Conservation (phyloP, 2,113 vertebrate species). For the Enhydra lutris region DNA sequence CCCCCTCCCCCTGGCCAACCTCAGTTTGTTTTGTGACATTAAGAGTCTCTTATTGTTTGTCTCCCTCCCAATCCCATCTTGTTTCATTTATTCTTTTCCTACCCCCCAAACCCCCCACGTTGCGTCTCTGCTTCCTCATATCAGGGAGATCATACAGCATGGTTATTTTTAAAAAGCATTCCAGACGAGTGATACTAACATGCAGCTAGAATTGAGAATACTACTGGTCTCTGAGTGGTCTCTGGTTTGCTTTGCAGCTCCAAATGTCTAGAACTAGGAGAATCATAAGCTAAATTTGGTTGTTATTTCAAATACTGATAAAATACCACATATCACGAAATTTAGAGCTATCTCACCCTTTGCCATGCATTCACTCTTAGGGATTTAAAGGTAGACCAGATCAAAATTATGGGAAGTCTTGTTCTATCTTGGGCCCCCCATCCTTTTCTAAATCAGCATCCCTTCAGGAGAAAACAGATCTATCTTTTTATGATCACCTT, state of each 20-base stretch:
- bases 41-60: too few species aligned
- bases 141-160: not conserved
- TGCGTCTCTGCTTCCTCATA: too few species aligned
- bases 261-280: not conserved
- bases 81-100: too few species aligned
- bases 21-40: too few species aligned
- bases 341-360: not conserved
- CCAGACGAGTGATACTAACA: not conserved
- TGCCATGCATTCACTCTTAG: not conserved
- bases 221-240: not conserved
- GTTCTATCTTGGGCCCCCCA: not conserved
- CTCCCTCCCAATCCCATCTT: too few species aligned
- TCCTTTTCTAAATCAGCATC: not conserved
- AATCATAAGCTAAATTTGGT: not conserved
- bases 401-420: not conserved
- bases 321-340: not conserved
- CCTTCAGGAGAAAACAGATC: not conserved
- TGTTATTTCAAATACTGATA: slow-evolving; percentile 15
- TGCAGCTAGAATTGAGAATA: not conserved
- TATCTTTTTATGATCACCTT: not conserved
- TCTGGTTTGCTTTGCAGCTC: not conserved
- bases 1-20: too few species aligned
- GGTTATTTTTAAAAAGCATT: not conserved
- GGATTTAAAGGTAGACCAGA: not conserved
- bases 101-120: too few species aligned